A percentile compares a stretch with the other conserved stretches of the same genome.
Conservation (phyloP, 2,888 invertebrate genomes). For the Bugula neritina region DNA sequence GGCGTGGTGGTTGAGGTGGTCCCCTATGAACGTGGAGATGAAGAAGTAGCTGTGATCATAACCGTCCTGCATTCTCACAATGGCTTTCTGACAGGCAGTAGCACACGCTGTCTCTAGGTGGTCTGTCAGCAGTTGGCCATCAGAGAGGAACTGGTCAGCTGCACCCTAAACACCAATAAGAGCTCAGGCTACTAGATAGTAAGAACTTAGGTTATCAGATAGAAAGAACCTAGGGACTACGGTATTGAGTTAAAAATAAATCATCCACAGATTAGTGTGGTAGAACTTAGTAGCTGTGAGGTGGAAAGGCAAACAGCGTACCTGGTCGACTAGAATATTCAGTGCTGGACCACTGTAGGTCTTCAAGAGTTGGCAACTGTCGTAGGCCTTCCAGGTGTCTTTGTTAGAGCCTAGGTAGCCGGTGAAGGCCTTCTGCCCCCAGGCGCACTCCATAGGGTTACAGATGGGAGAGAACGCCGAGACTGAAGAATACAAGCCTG, state of each 20-base stretch:
- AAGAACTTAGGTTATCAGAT: no score
- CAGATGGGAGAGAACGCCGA: slow-evolving; percentile 93
- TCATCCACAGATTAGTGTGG: no score
- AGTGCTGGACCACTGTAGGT: slow-evolving; percentile 76
- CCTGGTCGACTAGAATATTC: slow-evolving; percentile 83
- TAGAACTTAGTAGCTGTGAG: no score
- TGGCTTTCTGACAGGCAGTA: slow-evolving; percentile 61
- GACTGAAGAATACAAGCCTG: slow-evolving; percentile 71
- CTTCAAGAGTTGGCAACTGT: slow-evolving; percentile 76
- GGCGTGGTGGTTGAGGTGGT: slow-evolving; percentile 85
- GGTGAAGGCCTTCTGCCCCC: slow-evolving; percentile 78
- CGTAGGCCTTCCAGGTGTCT: slow-evolving; percentile 64
- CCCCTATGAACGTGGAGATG: slow-evolving; percentile 81
- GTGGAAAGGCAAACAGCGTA: no score
- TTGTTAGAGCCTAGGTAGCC: slow-evolving; percentile 60
- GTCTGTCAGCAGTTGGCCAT: slow-evolving; percentile 75
- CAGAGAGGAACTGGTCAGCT: slow-evolving; percentile 71
- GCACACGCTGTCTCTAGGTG: slow-evolving; percentile 71
- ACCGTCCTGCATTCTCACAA: slow-evolving; percentile 57
- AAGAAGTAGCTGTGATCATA: slow-evolving; percentile 95
- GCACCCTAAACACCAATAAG: slow-evolving; percentile 75
- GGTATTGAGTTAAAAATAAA: slow-evolving; percentile 39
- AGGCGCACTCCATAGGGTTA: slow-evolving; percentile 75
- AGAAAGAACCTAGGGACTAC: no score
- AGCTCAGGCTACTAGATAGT: no score